A percentile compares a stretch with the other conserved stretches of the same genome.
These are phyloP conservation scores for Hesperophylax magnus DNA, from an alignment of 1,140 invertebrate genomes.

Conservation along the genomic window DNA sequence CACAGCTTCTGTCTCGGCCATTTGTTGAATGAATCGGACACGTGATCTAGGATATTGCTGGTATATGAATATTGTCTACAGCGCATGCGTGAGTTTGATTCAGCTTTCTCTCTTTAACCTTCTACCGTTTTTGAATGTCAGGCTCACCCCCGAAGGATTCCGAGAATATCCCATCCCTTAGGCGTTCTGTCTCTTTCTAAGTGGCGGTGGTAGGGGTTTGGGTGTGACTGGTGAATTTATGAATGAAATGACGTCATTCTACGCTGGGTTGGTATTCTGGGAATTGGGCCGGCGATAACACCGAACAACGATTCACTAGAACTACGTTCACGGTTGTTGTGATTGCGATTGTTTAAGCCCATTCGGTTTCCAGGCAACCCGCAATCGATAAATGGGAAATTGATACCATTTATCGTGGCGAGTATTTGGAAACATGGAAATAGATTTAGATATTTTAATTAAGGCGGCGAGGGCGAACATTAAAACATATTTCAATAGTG, in stretches of 20 bases:
- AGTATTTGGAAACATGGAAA: too few species aligned
- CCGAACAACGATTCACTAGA: too few species aligned
- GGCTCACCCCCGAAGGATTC: conserved; percentile 16
- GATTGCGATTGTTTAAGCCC: too few species aligned
- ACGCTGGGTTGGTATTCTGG: conserved; percentile 16
- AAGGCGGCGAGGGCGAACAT: too few species aligned
- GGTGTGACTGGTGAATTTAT: conserved; percentile 50
- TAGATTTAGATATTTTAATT: too few species aligned
- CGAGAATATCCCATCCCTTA: conserved; percentile 13
- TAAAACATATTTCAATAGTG: too few species aligned
- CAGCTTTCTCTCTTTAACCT: conserved; percentile 37
- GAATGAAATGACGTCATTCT: conserved; percentile 58
- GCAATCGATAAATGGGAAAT: not conserved
- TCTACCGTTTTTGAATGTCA: conserved; percentile 34
- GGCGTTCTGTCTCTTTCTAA: not conserved
- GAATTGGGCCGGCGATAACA: not conserved
- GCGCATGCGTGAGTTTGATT: conserved; percentile 22
- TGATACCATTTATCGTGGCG: too few species aligned
- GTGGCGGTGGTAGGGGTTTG: not conserved
- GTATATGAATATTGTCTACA: not conserved
- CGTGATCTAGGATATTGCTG: conserved; percentile 25
- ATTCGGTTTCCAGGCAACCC: not conserved
- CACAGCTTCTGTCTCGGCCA: not conserved
- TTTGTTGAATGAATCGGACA: conserved; percentile 36
- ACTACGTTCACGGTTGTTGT: too few species aligned